Percentiles rank a stretch among this genome's conserved stretches.
These are phyloP conservation scores for Sebastes vulpes DNA, from an alignment of 2,797 vertebrate species.

Conservation along the genomic window DNA sequence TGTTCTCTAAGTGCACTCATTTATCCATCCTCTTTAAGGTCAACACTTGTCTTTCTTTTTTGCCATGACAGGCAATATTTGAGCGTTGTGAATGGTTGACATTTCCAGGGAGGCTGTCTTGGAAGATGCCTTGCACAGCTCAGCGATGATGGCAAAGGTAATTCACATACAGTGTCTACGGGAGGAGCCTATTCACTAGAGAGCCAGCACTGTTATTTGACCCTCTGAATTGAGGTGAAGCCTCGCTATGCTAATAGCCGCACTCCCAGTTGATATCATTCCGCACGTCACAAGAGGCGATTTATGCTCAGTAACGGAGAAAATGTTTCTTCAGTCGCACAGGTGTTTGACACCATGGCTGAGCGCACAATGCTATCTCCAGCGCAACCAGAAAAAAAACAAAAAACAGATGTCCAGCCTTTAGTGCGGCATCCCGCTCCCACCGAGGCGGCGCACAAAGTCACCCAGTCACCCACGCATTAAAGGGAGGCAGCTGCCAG, in stretches of 20 bases:
- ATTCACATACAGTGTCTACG: conserved; percentile 57
- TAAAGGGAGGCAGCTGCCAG: conserved; percentile 74
- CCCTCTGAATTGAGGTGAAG: conserved; percentile 68
- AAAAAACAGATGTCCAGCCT: conserved; percentile 71
- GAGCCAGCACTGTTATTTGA: conserved; percentile 60
- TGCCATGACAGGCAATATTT: conserved; percentile 69
- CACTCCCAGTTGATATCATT: conserved; percentile 43
- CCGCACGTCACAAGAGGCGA: conserved; percentile 19
- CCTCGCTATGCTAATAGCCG: conserved; percentile 54
- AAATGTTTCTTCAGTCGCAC: conserved; percentile 56
- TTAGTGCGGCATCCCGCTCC: conserved; percentile 37
- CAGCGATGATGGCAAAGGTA: conserved; percentile 48
- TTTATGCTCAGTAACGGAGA: conserved; percentile 52
- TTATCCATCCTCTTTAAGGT: conserved; percentile 74
- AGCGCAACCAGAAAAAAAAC: conserved; percentile 47
- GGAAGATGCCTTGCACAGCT: conserved; percentile 53
- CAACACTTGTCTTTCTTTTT: conserved; percentile 56
- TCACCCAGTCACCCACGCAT: conserved; percentile 69
- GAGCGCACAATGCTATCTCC: conserved; percentile 63
- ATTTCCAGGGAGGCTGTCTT: conserved; percentile 75
- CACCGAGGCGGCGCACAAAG: conserved; percentile 43
- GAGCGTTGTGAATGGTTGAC: conserved; percentile 78
- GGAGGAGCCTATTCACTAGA: conserved; percentile 42
- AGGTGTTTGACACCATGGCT: conserved; percentile 69
- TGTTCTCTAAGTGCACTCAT: conserved; percentile 70